Evolutionary conservation across 1,140 invertebrate genomes (phyloP).

Genomic region (Pogonomyrmex californicus): DNA sequence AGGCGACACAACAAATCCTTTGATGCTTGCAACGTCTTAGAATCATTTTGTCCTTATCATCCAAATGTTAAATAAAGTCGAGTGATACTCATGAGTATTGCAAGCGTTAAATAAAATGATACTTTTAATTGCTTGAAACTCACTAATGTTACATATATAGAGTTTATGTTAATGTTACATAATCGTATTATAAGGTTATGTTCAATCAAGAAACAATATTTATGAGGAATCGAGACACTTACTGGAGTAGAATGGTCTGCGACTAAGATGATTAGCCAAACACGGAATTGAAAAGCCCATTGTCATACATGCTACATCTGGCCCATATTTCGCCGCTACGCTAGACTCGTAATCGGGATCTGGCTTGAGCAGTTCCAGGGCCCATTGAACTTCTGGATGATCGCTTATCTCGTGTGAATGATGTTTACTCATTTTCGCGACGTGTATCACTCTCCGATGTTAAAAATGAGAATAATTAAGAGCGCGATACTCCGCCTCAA

Average conservation of each 20-base stretch:
- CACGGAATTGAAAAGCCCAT: conserved; percentile 30
- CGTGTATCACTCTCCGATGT: not conserved
- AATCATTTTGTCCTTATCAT: too few species aligned
- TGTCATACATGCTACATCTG: not conserved
- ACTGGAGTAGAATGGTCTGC: conserved; percentile 61
- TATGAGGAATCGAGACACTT: conserved; percentile 6
- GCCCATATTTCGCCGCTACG: conserved; percentile 60
- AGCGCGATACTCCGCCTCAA: not conserved
- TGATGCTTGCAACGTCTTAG: too few species aligned
- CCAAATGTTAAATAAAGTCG: too few species aligned
- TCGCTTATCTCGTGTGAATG: conserved; percentile 50
- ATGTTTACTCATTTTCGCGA: conserved; percentile 30
- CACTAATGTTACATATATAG: not conserved
- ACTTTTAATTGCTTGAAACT: not conserved
- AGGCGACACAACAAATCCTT: too few species aligned
- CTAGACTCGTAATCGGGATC: conserved; percentile 70
- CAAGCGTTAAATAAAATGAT: too few species aligned
- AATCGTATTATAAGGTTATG: not conserved
- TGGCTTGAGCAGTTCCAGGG: conserved; percentile 77
- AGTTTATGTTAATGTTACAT: not conserved
- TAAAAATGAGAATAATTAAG: not conserved
- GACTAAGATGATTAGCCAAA: not conserved
- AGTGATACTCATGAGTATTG: too few species aligned
- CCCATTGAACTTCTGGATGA: conserved; percentile 80
- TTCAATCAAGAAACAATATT: not conserved